phyloP scores from a whole-genome alignment of 2,113 vertebrate species.

The Chroicocephalus ridibundus region DNA sequence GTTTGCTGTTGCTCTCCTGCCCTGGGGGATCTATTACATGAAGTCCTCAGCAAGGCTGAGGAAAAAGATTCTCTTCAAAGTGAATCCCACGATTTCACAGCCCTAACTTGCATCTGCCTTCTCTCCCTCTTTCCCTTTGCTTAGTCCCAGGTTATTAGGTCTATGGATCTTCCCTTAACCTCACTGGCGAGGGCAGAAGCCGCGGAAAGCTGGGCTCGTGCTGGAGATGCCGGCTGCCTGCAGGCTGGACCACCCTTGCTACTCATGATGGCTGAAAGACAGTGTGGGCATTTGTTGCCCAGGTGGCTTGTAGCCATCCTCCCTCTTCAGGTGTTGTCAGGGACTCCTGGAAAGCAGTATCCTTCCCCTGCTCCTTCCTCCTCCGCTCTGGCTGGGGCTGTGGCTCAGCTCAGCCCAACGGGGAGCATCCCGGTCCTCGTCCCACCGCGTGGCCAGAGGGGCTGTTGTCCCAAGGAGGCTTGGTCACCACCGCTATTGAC shows the following conservation, averaged over 20 bases:
- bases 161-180: neutral
- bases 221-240: neutral
- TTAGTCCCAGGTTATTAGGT: neutral
- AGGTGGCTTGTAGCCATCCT: neutral
- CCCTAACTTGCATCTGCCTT: neutral
- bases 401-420: accelerated
- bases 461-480: neutral
- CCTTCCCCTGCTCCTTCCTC: too few relatives aligned
- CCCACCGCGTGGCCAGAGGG: accelerated
- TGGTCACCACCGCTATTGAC: too few relatives aligned
- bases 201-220: accelerated
- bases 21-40: neutral
- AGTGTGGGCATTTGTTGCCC: neutral
- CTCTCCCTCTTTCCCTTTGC: neutral
- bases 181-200: neutral
- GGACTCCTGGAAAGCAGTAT: neutral
- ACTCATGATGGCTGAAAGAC: too few relatives aligned
- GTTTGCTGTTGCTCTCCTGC: neutral
- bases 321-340: too few relatives aligned
- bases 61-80: neutral
- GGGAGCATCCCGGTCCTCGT: neutral
- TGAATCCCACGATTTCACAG: neutral
- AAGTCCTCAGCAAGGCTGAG: neutral
- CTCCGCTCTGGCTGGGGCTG: accelerated
- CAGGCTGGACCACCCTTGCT: neutral